Evolutionary conservation across 2,888 invertebrate genomes (phyloP), one percentile per base, ranked within the genome.

Genomic region (Andricus curvator): DNA sequence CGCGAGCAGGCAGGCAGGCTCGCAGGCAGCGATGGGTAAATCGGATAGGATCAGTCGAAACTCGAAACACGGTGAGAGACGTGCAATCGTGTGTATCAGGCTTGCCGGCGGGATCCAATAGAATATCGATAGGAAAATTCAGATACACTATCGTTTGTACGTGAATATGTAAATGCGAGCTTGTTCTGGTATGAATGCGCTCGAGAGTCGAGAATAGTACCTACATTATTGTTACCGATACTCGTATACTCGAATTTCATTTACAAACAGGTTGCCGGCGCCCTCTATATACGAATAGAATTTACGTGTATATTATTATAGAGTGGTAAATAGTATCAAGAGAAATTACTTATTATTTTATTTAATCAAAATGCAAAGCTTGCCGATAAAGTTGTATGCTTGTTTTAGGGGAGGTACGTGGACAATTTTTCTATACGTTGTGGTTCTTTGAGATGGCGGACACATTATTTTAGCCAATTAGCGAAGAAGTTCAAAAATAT

Each of bases 111-210:
- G 85, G 81, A 82, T 84, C 82, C 83, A 84, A 86, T 85, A 81
- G 85, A 84, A 86, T 84, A 84, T 83, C 83, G 82, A 86, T 85
- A 80, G 80, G 81, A 80, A 82, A 84, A 84, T 84, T 78, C 78
- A 80, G 82, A 85, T 84, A 83, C 78, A 80, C 80, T 74, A 79
- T 79, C 65, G 70, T 37, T 84, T 82, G 83, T 29, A 74, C 51
- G 74, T 79, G 83, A 78, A 84, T 84, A 83, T 81, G 84, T 84
- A 83, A 83, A 83, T 81, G 78, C 80, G 44, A 77, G 65, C 60
- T 81, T 74, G 70, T 76, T 80, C 81, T 51, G 48, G 77, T 48
- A 44, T 44, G 78, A 78, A 68, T 51, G 76, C 68, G 70, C 65
- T 67, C 62, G 78, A 51, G 66, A 74, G 68, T 78, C 60, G 78